These are phyloP conservation scores for Pluvialis apricaria DNA, from an alignment of 2,113 vertebrate species.

Conservation along the genomic window DNA sequence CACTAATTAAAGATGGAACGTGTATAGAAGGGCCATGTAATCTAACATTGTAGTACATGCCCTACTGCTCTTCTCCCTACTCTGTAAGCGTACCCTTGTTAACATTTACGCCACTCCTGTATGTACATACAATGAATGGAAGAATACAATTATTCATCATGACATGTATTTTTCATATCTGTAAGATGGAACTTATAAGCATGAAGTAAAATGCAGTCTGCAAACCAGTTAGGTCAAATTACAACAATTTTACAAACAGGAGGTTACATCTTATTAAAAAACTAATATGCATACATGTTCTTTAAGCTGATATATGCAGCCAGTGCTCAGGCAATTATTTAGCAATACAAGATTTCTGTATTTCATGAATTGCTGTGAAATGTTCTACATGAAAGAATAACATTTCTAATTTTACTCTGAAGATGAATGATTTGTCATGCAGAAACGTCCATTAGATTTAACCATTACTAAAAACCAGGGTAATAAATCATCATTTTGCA, in stretches of 20 bases:
- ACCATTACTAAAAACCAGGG: constrained; percentile 61
- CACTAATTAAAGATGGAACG: not conserved
- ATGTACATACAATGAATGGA: not conserved
- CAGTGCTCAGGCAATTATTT: not conserved
- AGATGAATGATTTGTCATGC: constrained; percentile 60
- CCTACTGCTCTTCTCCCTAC: not conserved
- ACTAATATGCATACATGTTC: not conserved
- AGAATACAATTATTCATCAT: not conserved
- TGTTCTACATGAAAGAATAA: constrained; percentile 56
- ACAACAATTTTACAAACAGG: not conserved
- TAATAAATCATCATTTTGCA: constrained; percentile 75
- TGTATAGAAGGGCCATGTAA: not conserved
- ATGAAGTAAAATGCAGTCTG: not conserved
- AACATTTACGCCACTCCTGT: not conserved
- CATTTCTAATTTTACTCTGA: constrained; percentile 63
- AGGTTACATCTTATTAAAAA: not conserved
- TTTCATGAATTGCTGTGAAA: constrained; percentile 24
- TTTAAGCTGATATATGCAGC: not conserved
- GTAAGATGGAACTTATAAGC: not conserved
- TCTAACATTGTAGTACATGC: not conserved
- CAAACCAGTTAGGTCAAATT: not conserved
- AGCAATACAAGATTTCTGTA: not conserved
- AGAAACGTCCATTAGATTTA: constrained; percentile 68
- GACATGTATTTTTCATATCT: not conserved
- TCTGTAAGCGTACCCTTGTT: not conserved